phyloP scores from a whole-genome alignment of 2,113 vertebrate species.

The Mus pahari region DNA sequence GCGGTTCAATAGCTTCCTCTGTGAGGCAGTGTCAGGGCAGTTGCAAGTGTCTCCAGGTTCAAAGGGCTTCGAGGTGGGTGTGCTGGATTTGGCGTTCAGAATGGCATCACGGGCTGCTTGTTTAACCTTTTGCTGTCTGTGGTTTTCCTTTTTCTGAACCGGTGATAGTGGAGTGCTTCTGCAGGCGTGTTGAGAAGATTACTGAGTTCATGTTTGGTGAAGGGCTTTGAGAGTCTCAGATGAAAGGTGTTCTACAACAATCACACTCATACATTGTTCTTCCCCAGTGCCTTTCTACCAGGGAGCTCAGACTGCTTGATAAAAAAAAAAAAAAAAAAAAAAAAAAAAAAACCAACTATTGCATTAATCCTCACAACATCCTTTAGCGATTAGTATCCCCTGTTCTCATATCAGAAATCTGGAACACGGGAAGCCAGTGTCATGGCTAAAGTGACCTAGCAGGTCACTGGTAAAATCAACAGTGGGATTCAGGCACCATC shows the following conservation, averaged over 20 bases:
- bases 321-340: conserved; percentile 55
- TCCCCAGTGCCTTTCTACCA: conserved; percentile 74
- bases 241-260: conserved; percentile 78
- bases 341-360: no score
- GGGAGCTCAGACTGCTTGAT: conserved; percentile 75
- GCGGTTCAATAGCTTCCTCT: not conserved
- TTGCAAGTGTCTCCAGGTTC: not conserved
- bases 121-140: conserved; percentile 52
- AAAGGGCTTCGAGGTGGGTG: not conserved
- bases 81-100: not conserved
- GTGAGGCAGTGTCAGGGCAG: not conserved
- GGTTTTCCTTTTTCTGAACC: not conserved
- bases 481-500: not conserved
- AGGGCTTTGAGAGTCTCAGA: conserved; percentile 73
- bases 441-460: not conserved
- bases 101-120: not conserved
- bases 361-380: conserved; percentile 74
- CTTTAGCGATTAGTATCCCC: conserved; percentile 55
- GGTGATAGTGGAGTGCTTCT: not conserved
- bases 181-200: conserved; percentile 60
- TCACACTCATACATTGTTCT: conserved; percentile 79
- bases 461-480: not conserved
- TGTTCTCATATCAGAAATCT: not conserved
- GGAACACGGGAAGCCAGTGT: conserved; percentile 7
- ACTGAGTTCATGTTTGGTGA: conserved; percentile 76